Base-by-base conservation (phyloP, 2,888 invertebrate species). In the Germaria angustata region DNA sequence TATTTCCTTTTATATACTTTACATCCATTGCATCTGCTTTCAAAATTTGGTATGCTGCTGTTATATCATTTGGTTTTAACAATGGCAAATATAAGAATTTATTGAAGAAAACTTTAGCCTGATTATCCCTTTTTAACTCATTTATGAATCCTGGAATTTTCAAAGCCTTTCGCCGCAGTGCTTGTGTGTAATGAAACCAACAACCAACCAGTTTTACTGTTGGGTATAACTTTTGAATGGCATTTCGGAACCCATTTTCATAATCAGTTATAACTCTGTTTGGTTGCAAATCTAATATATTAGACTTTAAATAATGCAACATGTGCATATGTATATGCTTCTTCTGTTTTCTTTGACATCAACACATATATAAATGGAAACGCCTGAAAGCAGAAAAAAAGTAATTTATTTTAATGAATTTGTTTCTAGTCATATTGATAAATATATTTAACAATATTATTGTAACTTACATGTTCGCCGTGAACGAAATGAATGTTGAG, bases 31-130 rank as follows among this genome's bases (percentile, higher is more conserved):
- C 69, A 46, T 78, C 78, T 78, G 78, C 55, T 78, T 69, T 78
- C 55, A 78, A 78, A 78, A 69, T 63, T 63, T 69, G 41, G 63
- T 51, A 77, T 51, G 68, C 77, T 69, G 68, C 61, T 69, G 53
- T 69, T 78, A 69, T 78, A 63, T 69, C 61, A 34, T 69, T 63
- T 77, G 68, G 68, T 44, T 77, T 77, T 61, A 65, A 77, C 68
- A 77, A 77, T 77, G 76, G 59, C 68, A 69, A 63, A 78, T 78
- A 69, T 63, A 78, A 78, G 44, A 78, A 78, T 63, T 78, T 71
- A 71, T 71, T 78, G 39, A 78, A 68, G 11, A 77, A 32, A 51
- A 68, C 41, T 68, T 77, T 77, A 68, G 68, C 53, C 22, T 68
- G 76, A 69, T 61, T 69, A 78, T 69, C 63, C 41, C 44, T 61